Evolutionary conservation across 92 coral and sea anemone genomes (phyloP).

Genomic region (Bergia sp.): DNA sequence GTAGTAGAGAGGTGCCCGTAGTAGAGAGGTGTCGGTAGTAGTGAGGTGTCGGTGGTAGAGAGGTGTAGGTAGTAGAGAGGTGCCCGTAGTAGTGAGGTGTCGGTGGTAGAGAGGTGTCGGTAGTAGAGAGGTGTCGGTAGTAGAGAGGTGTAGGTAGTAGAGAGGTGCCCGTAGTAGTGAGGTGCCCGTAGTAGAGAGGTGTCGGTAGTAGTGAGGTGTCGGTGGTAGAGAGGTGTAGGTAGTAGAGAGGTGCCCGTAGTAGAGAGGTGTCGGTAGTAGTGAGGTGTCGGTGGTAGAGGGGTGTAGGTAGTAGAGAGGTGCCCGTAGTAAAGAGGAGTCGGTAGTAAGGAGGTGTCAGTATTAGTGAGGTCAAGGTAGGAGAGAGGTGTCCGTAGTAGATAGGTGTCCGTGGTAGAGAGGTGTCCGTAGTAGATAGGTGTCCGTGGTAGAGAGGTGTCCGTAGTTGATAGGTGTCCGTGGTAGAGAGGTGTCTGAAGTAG

Average conservation of each 20-base stretch:
- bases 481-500: background rate
- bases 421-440: background rate
- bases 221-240: background rate
- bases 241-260: constrained; percentile 37
- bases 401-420: no score
- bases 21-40: background rate
- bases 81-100: background rate
- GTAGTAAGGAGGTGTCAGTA: background rate
- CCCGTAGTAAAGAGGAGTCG: background rate
- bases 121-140: constrained; percentile 42
- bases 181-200: background rate
- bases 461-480: background rate
- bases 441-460: background rate
- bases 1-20: constrained; percentile 19
- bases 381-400: no score
- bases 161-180: constrained; percentile 38
- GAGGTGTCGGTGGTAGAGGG: background rate
- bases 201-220: background rate
- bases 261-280: background rate
- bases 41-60: background rate
- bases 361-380: no score
- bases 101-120: background rate
- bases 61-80: background rate
- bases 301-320: background rate
- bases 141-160: constrained; percentile 47